phyloP scores from a whole-genome alignment of 1,140 invertebrate species.

The Varroa destructor region DNA sequence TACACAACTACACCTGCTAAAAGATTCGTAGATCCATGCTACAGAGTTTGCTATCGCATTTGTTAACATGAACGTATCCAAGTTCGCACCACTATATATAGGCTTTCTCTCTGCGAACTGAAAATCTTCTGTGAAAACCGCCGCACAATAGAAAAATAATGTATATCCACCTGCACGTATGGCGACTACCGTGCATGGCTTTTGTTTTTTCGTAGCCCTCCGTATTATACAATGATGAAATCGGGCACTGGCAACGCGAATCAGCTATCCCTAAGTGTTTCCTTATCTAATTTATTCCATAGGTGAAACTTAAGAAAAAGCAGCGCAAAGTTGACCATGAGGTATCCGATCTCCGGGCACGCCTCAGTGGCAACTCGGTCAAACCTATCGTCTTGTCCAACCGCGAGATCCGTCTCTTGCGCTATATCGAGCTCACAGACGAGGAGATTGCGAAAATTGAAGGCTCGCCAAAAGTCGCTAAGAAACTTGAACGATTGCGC shows the following conservation, averaged over 20 bases:
- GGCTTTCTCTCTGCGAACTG: no score
- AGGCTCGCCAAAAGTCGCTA: slow-evolving; percentile 78
- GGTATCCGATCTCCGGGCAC: slow-evolving; percentile 66
- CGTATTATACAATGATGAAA: background rate
- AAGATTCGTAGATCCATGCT: no score
- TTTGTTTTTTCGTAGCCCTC: background rate
- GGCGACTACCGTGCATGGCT: no score
- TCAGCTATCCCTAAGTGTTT: background rate
- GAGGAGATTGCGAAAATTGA: slow-evolving; percentile 82
- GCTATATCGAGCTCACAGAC: slow-evolving; percentile 77
- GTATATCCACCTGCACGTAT: no score
- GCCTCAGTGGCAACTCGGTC: slow-evolving; percentile 51
- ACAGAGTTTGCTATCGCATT: no score
- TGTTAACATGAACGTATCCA: no score
- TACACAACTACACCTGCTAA: no score
- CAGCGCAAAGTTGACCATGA: slow-evolving; percentile 77
- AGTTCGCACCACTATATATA: no score
- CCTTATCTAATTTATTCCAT: background rate
- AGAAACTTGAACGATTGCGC: slow-evolving; percentile 77
- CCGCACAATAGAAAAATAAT: no score
- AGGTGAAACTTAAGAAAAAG: slow-evolving; percentile 62
- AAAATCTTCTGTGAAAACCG: no score
- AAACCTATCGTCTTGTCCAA: slow-evolving; percentile 73
- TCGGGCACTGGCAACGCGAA: background rate
- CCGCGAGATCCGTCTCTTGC: slow-evolving; percentile 70